These are phyloP conservation scores for Stenchaetothrips biformis DNA, from an alignment of 2,888 invertebrate genomes.

Conservation along the genomic window DNA sequence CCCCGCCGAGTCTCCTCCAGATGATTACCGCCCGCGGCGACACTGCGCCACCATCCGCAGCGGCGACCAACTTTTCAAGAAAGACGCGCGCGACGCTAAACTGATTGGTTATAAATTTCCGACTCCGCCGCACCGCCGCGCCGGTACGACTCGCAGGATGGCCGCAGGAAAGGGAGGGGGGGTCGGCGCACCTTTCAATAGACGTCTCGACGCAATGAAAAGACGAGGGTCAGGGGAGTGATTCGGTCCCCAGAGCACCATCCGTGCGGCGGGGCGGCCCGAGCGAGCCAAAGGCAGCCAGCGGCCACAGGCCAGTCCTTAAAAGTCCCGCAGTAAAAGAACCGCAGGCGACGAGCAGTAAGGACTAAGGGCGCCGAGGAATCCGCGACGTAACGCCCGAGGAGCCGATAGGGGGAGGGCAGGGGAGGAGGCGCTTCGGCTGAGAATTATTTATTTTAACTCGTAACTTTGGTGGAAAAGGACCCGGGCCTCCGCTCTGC, in stretches of 20 bases:
- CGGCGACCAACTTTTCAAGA: too few relatives aligned
- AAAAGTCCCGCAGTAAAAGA: constrained; percentile 20
- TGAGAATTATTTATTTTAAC: constrained; percentile 22
- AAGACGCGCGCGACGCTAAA: too few relatives aligned
- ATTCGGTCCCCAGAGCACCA: constrained; percentile 17
- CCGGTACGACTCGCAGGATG: too few relatives aligned
- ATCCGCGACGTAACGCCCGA: background rate
- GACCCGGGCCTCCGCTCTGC: background rate
- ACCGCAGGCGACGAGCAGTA: background rate
- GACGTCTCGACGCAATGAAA: constrained; percentile 18
- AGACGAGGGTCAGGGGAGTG: constrained; percentile 24
- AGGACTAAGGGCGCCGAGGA: background rate
- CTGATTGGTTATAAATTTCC: too few relatives aligned
- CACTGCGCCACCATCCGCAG: background rate
- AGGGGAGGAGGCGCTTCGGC: background rate
- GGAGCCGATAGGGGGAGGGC: background rate
- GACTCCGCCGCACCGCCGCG: too few relatives aligned
- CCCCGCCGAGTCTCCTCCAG: background rate
- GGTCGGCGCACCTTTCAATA: constrained; percentile 21
- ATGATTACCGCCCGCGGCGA: background rate
- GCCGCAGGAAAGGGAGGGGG: background rate
- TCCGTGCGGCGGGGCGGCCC: background rate
- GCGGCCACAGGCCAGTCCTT: background rate
- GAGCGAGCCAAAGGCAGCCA: background rate
- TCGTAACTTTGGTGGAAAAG: background rate